Base-by-base conservation (phyloP, 2,797 vertebrate species). In the Falco concolor region DNA sequence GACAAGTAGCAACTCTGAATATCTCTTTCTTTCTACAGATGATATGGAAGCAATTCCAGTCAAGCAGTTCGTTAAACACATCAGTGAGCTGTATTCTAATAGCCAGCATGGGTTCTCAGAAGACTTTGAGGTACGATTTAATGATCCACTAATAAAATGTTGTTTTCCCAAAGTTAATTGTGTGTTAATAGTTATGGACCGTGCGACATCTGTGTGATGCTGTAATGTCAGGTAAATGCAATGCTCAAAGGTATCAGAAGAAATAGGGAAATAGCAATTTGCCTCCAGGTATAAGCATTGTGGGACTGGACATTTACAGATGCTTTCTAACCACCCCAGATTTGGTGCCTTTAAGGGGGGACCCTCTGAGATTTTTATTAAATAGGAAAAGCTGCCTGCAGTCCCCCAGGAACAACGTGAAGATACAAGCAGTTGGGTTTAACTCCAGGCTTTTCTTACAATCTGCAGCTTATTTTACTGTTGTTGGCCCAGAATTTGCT, bases 11-110 rank as follows among this genome's bases (percentile, higher is more conserved):
- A 96, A 94, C 60, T 90, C 89, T 93, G 53, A 91, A 60, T 84
- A 4, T 97, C 36, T 85, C 78, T 97, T 80, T 94, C 42, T 96
- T 47, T 76, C 90, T 97, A 82, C 98, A 99, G 99, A 99, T 98
- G 99, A 99, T 97, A 99, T 99, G 98, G 99, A 99, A 96, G 99
- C 99, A 95, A 98, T 99, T 97, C 98, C 99, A 47, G 99, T 99
- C 91, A 99, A 99, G 97, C 99, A 99, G 97, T 99, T 99, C 87
- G 96, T 99, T 84, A 99, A 99, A 98, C 99, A 99, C 97, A 98
- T 99, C 96, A 98, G 98, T 97, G 99, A 99, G 95, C 99, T 99
- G 54, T 99, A 99, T 97, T 98, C 99, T 94, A 99, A 99, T 98
- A 99, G 99, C 98, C 98, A 99, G 91, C 99, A 99, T 75, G 99